A percentile compares a stretch with the other conserved stretches of the same genome.
Conservation (phyloP, 1,140 invertebrate genomes). For the Scylla paramamosain region DNA sequence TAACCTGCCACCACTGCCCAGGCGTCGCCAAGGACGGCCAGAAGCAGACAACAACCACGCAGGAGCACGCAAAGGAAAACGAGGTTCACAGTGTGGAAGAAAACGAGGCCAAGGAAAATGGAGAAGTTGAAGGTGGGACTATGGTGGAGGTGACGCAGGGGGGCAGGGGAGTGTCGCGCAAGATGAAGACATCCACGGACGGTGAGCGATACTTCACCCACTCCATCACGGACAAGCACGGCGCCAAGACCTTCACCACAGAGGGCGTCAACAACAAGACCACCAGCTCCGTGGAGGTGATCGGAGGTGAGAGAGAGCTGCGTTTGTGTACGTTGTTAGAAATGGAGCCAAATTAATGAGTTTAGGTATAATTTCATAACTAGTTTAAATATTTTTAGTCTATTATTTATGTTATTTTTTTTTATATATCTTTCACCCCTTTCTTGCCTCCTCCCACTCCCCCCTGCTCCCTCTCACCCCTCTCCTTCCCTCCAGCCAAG, state of each 20-base stretch:
- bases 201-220: slow-evolving; percentile 72
- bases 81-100: too few relatives aligned
- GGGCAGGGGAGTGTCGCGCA: slow-evolving; percentile 44
- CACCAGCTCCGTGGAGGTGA: slow-evolving; percentile 72
- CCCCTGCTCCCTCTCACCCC: too few relatives aligned
- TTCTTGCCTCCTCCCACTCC: too few relatives aligned
- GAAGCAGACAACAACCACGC: too few relatives aligned
- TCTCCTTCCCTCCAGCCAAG: slow-evolving; percentile 10
- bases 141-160: not conserved
- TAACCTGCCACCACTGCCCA: too few relatives aligned
- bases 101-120: too few relatives aligned
- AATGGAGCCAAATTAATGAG: not conserved
- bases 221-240: slow-evolving; percentile 46
- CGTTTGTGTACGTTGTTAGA: not conserved
- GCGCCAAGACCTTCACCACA: slow-evolving; percentile 61
- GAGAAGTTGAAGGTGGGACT: not conserved
- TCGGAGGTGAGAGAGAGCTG: slow-evolving; percentile 56
- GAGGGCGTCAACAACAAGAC: slow-evolving; percentile 73
- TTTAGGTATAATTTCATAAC: not conserved
- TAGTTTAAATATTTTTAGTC: too few relatives aligned
- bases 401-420: too few relatives aligned
- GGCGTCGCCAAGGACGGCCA: too few relatives aligned
- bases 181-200: slow-evolving; percentile 66
- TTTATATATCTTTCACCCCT: too few relatives aligned
- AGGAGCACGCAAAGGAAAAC: too few relatives aligned